A percentile compares a stretch with the other conserved stretches of the same genome.
These are phyloP conservation scores for Catostylus mosaicus DNA, from an alignment of 30 jellyfish, hydroid and myxozoan genomes.

Conservation along the genomic window DNA sequence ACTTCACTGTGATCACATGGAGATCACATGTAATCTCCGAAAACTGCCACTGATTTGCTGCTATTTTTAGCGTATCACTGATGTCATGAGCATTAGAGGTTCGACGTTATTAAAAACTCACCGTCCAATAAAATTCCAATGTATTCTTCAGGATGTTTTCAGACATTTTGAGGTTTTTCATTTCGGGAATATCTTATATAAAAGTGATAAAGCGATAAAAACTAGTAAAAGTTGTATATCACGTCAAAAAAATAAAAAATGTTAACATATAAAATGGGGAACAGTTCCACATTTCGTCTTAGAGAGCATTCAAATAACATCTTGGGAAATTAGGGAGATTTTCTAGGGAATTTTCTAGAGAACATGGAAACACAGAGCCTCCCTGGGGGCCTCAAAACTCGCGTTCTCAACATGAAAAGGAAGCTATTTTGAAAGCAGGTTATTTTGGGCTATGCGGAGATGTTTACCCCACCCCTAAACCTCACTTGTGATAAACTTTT, in stretches of 20 bases:
- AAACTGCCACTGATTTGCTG: background rate
- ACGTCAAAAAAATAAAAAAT: background rate
- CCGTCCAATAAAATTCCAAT: slow-evolving; percentile 17
- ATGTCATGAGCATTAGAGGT: background rate
- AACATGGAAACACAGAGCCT: background rate
- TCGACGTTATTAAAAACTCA: background rate
- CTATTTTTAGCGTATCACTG: too few relatives aligned
- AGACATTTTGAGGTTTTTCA: background rate
- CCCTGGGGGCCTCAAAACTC: background rate
- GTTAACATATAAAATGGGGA: too few relatives aligned
- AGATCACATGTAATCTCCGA: background rate
- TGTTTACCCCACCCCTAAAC: background rate
- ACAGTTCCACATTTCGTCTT: background rate
- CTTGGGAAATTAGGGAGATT: background rate
- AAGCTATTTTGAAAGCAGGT: background rate
- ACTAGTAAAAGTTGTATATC: background rate
- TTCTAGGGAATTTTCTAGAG: background rate
- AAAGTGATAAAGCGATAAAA: background rate
- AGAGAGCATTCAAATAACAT: background rate
- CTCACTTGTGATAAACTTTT: too few relatives aligned
- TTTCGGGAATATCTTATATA: background rate
- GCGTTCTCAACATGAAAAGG: background rate
- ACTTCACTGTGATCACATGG: background rate
- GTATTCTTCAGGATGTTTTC: background rate
- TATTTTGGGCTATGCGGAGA: background rate